Evolutionary conservation across 2,888 invertebrate genomes (phyloP).

Genomic region (Perithous albicinctus): DNA sequence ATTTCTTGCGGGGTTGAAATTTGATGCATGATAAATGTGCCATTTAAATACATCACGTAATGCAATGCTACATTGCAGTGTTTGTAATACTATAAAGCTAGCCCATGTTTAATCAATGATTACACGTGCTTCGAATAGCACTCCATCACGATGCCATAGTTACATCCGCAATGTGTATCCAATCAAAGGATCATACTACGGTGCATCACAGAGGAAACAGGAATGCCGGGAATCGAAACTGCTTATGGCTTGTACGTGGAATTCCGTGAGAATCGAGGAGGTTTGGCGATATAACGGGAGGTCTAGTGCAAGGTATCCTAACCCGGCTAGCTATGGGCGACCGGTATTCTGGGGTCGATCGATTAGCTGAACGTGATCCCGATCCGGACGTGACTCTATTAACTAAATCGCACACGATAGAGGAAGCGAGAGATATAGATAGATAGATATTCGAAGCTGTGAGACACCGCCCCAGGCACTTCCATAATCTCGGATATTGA

Average conservation of each 20-base stretch:
- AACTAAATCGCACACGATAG: slow-evolving; percentile 50
- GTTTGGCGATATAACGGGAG: slow-evolving; percentile 1
- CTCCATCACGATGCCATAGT: neutral
- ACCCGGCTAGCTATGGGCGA: slow-evolving; percentile 5
- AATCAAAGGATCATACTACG: slow-evolving; percentile 37
- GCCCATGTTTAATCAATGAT: neutral
- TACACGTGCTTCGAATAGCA: neutral
- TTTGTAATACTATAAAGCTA: neutral
- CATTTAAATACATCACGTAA: neutral
- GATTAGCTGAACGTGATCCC: slow-evolving; percentile 63
- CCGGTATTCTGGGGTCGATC: slow-evolving; percentile 48
- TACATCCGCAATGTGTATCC: slow-evolving; percentile 16
- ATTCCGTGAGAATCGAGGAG: slow-evolving; percentile 25
- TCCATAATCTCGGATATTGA: slow-evolving; percentile 63
- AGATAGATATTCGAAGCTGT: slow-evolving; percentile 32
- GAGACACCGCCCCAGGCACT: slow-evolving; percentile 54
- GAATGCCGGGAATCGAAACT: slow-evolving; percentile 40
- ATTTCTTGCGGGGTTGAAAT: no score
- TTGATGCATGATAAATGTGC: neutral
- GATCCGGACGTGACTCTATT: slow-evolving; percentile 62
- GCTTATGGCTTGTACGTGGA: slow-evolving; percentile 36
- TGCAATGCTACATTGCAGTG: neutral
- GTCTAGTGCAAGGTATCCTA: slow-evolving; percentile 11
- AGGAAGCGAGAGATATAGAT: slow-evolving; percentile 1
- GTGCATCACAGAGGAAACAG: slow-evolving; percentile 6